Conservation (phyloP, 2,113 vertebrate species). For the Helogale parvula region DNA sequence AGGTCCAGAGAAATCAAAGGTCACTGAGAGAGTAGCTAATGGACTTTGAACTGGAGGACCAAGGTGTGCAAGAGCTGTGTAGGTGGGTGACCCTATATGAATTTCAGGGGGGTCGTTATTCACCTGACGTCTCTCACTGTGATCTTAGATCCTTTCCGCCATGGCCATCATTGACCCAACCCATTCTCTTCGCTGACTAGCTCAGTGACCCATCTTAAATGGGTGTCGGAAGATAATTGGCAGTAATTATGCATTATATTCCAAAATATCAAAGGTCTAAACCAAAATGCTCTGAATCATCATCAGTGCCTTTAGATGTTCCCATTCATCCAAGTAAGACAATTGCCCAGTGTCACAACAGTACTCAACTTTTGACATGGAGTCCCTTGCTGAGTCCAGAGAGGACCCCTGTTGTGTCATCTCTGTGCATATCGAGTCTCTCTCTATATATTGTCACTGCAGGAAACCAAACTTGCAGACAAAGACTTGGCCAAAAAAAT, state of each 20-base stretch:
- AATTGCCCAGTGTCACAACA: neutral
- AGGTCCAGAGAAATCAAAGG: neutral
- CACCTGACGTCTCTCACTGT: no score
- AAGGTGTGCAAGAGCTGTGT: neutral
- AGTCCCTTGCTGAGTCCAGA: no score
- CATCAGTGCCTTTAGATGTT: neutral
- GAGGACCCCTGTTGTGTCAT: no score
- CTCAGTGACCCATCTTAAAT: neutral
- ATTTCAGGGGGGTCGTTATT: neutral
- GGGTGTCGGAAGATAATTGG: neutral
- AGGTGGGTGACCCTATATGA: accelerated
- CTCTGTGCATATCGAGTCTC: neutral
- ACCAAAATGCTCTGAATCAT: neutral
- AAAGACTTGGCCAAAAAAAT: neutral
- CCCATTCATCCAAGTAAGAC: neutral
- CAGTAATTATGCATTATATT: neutral
- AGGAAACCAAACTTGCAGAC: neutral
- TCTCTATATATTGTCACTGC: neutral
- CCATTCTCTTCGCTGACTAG: neutral
- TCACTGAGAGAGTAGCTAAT: no score
- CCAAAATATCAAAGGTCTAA: neutral
- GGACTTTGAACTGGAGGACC: neutral
- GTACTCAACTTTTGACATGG: neutral
- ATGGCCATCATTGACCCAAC: neutral
- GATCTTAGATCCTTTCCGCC: neutral